phyloP scores from a whole-genome alignment of 2,797 vertebrate species.

The Karalla daura region DNA sequence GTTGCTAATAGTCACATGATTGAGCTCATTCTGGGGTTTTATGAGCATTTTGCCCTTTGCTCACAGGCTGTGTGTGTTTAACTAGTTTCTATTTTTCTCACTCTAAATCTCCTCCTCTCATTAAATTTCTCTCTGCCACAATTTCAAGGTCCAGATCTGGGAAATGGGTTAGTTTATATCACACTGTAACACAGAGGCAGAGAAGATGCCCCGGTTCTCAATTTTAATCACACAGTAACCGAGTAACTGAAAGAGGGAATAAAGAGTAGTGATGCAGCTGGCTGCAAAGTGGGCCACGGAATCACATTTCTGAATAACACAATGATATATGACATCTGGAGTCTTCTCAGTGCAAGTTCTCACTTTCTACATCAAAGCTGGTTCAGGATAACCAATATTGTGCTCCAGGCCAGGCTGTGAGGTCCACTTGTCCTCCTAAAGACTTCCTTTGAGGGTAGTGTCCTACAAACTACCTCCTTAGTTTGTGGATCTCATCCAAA shows the following conservation, averaged over 20 bases:
- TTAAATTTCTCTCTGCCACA: not conserved
- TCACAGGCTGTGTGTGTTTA: not conserved
- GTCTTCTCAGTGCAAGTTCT: too few species aligned
- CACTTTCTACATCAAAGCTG: too few species aligned
- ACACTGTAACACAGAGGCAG: not conserved
- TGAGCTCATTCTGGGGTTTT: not conserved
- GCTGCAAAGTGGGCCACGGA: not conserved
- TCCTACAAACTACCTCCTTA: not conserved
- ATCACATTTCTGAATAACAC: not conserved
- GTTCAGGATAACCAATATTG: too few species aligned
- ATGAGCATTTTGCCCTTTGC: not conserved
- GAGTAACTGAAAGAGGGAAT: not conserved
- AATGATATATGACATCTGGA: not conserved
- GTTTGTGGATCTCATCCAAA: not conserved
- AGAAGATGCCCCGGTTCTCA: constrained; percentile 3
- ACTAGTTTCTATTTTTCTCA: not conserved
- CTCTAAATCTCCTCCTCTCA: not conserved
- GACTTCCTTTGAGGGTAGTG: not conserved
- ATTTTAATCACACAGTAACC: constrained; percentile 2
- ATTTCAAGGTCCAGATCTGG: not conserved
- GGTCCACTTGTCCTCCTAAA: too few species aligned
- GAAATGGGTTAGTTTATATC: not conserved
- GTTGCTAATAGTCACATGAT: not conserved
- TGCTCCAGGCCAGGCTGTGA: too few species aligned
- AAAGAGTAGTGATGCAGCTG: not conserved